These are phyloP conservation scores for Prinia subflava DNA, from an alignment of 2,113 vertebrate species.

Conservation along the genomic window DNA sequence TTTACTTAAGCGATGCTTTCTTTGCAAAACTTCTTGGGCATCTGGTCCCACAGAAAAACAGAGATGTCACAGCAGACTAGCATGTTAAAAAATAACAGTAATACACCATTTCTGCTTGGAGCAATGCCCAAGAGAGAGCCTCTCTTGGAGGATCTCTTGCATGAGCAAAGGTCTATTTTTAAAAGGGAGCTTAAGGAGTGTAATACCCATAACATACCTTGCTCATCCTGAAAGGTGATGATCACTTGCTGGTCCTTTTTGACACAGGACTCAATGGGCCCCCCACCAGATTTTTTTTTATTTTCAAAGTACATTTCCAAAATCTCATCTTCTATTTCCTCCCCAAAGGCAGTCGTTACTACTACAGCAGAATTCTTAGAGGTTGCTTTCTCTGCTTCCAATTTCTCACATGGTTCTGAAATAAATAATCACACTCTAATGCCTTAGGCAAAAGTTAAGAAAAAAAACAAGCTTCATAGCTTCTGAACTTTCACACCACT, in stretches of 20 bases:
- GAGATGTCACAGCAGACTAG: not conserved
- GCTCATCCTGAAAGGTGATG: slow-evolving; percentile 41
- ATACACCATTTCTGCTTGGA: not conserved
- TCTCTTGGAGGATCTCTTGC: not conserved
- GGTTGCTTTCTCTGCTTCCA: not conserved
- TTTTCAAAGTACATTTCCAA: slow-evolving; percentile 64
- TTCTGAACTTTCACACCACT: not conserved
- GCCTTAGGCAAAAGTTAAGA: not conserved
- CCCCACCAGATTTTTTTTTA: slow-evolving; percentile 56
- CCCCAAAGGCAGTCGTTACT: slow-evolving; percentile 1
- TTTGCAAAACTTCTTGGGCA: slow-evolving; percentile 38
- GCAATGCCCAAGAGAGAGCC: not conserved
- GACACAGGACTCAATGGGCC: not conserved
- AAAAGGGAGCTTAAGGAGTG: not conserved
- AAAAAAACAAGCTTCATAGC: not conserved
- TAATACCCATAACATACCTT: not conserved
- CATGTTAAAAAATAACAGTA: not conserved
- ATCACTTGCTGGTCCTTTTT: slow-evolving; percentile 11
- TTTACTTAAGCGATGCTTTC: not conserved
- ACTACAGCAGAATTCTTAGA: not conserved
- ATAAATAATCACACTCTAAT: not conserved
- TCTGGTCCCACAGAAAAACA: slow-evolving; percentile 35
- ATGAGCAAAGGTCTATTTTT: not conserved
- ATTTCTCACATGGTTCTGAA: not conserved
- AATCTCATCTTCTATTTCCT: slow-evolving; percentile 33